Evolutionary conservation across 1,140 invertebrate species (phyloP).

Genomic region (Streblospio benedicti): DNA sequence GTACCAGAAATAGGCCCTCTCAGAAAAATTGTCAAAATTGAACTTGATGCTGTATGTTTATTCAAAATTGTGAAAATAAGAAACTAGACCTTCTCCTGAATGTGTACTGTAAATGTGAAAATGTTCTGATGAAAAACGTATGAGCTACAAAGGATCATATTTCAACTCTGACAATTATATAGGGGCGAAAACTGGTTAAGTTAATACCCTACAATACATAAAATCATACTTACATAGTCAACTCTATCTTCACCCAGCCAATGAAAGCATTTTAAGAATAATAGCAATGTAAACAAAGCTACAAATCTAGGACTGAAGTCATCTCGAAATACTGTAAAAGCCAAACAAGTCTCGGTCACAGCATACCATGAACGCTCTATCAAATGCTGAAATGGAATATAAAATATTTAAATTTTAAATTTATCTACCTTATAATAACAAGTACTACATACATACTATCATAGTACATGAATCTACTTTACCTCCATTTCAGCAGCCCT

Average conservation of each 20-base stretch:
- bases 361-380: conserved; percentile 99
- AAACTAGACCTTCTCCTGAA: too few species aligned
- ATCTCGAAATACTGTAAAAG: conserved; percentile 98
- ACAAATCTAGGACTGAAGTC: conserved; percentile 99
- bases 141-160: too few species aligned
- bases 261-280: conserved; percentile 99
- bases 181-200: too few species aligned
- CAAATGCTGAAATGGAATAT: conserved; percentile 71
- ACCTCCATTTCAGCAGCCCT: conserved; percentile 96
- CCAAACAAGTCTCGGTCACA: conserved; percentile 95
- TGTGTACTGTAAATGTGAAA: too few species aligned
- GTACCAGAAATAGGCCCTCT: too few species aligned
- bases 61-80: too few species aligned
- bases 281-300: conserved; percentile 87
- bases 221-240: conserved; percentile 93
- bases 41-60: too few species aligned
- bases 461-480: conserved; percentile 23
- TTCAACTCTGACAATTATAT: too few species aligned
- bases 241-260: conserved; percentile 98
- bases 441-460: background rate
- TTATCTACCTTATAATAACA: background rate
- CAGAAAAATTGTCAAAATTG: too few species aligned
- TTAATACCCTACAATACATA: too few species aligned
- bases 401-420: background rate
- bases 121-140: too few species aligned